Evolutionary conservation across 2,888 invertebrate genomes (phyloP).

Genomic region (Julus scandinavius): DNA sequence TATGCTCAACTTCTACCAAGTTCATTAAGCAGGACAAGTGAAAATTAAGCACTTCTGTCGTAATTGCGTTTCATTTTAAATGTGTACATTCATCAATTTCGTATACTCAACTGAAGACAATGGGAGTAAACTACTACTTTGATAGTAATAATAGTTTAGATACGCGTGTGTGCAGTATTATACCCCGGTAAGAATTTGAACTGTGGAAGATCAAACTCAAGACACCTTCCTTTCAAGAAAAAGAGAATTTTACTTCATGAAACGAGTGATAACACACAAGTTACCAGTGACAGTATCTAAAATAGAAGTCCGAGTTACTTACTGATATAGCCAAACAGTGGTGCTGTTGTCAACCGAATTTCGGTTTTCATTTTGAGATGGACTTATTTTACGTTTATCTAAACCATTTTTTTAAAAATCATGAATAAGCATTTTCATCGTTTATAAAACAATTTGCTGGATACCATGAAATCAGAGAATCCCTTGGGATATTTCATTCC

Average conservation of each 20-base stretch:
- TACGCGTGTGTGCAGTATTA: not conserved
- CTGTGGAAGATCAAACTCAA: not conserved
- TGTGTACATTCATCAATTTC: not conserved
- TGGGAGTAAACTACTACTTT: not conserved
- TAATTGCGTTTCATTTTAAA: not conserved
- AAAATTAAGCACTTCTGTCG: not conserved
- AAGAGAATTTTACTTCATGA: not conserved
- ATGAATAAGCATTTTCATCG: too few species aligned
- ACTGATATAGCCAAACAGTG: not conserved
- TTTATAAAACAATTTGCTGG: too few species aligned
- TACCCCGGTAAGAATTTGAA: not conserved
- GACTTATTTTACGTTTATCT: not conserved
- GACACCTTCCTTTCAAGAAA: not conserved
- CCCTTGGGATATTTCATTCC: not conserved
- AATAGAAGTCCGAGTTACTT: not conserved
- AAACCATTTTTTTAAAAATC: not conserved
- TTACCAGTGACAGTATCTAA: not conserved
- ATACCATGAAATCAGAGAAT: not conserved
- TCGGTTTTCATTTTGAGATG: not conserved
- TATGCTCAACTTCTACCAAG: not conserved
- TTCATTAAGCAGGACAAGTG: not conserved
- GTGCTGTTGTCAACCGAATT: not conserved
- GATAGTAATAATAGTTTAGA: not conserved
- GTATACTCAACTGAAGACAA: not conserved
- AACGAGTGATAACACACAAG: not conserved